Evolutionary conservation across 1,140 invertebrate species (phyloP).

Genomic region (Drosophila erecta): DNA sequence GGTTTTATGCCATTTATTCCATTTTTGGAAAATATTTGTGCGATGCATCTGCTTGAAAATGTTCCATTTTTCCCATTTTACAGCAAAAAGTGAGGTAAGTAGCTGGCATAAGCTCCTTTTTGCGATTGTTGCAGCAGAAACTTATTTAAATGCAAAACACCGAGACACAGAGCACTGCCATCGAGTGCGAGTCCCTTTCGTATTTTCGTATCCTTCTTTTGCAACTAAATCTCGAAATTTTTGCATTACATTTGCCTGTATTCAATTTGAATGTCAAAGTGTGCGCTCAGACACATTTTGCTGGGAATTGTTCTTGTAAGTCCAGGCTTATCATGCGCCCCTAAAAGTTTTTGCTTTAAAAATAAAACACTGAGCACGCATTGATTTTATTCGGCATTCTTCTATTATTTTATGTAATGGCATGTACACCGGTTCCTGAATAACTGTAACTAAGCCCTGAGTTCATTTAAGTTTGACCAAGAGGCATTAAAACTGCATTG

Average conservation of each 20-base stretch:
- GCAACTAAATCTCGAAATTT: constrained; percentile 43
- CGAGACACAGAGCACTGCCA: constrained; percentile 24
- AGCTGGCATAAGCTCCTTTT: constrained; percentile 38
- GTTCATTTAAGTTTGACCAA: too few relatives aligned
- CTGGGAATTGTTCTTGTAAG: constrained; percentile 7
- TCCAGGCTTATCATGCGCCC: constrained; percentile 1
- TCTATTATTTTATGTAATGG: constrained; percentile 1
- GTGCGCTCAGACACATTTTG: constrained; percentile 30
- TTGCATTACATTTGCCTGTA: constrained; percentile 24
- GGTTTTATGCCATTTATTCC: constrained; percentile 8
- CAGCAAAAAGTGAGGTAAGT: constrained; percentile 43
- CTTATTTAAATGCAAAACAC: constrained; percentile 71
- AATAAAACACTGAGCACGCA: background rate
- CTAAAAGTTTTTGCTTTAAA: background rate
- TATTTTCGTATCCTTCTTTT: constrained; percentile 12
- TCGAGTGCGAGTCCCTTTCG: constrained; percentile 16
- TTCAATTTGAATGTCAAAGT: constrained; percentile 56
- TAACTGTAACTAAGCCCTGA: background rate
- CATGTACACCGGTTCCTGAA: background rate
- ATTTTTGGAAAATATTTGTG: constrained; percentile 7
- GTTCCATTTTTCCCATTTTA: background rate
- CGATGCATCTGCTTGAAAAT: background rate
- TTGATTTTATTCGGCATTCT: background rate
- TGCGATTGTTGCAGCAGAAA: constrained; percentile 27
- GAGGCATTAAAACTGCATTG: too few relatives aligned